These are phyloP conservation scores for Hippolais icterina DNA, from an alignment of 2,113 vertebrate genomes.

Conservation along the genomic window DNA sequence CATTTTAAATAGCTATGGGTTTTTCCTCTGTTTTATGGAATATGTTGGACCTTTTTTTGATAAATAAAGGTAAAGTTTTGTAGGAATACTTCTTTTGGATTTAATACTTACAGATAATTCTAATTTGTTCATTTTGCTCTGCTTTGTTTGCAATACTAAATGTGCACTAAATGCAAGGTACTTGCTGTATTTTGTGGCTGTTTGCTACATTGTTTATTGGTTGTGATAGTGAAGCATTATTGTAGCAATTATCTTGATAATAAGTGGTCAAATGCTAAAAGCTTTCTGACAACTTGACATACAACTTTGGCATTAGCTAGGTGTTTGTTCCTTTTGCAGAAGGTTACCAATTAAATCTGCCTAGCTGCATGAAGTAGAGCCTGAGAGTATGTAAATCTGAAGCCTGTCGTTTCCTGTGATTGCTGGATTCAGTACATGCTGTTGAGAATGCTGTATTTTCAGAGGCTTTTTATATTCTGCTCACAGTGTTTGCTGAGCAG, in stretches of 20 bases:
- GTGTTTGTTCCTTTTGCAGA: not conserved
- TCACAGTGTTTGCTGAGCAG: slow-evolving; percentile 27
- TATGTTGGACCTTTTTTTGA: not conserved
- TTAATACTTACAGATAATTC: not conserved
- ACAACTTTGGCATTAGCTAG: not conserved
- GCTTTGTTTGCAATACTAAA: not conserved
- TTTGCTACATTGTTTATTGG: not conserved
- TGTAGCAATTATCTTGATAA: not conserved
- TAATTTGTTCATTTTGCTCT: not conserved
- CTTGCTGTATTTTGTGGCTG: not conserved
- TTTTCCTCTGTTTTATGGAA: not conserved
- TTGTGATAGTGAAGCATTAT: not conserved
- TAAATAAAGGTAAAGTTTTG: not conserved
- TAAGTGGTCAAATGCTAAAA: not conserved
- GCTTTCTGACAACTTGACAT: not conserved
- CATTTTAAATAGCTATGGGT: not conserved
- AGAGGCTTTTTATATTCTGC: slow-evolving; percentile 10
- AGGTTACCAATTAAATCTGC: not conserved
- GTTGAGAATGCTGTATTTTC: not conserved
- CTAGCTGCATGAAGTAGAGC: not conserved
- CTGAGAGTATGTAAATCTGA: slow-evolving; percentile 49
- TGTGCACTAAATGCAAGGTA: not conserved
- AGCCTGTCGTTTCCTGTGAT: slow-evolving; percentile 73
- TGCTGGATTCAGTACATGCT: slow-evolving; percentile 73
- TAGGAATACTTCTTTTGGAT: not conserved